phyloP scores from a whole-genome alignment of 2,888 invertebrate species.

The Spodoptera picta region DNA sequence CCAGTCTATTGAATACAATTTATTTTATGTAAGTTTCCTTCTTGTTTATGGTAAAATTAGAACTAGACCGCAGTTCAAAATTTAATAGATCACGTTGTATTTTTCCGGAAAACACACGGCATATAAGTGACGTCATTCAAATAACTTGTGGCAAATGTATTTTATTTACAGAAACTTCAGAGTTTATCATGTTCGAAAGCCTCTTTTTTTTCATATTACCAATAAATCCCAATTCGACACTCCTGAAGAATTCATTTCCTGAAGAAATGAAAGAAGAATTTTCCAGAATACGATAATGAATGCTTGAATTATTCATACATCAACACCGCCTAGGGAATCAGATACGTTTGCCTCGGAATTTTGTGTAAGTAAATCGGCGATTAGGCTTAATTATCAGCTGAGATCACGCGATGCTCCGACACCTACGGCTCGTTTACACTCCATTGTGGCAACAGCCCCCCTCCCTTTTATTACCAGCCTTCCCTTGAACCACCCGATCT shows the following conservation, averaged over 20 bases:
- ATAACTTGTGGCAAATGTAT: background rate
- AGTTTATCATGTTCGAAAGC: slow-evolving; percentile 6
- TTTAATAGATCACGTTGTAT: no score
- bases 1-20: background rate
- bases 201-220: slow-evolving; percentile 51
- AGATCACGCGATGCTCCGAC: slow-evolving; percentile 32
- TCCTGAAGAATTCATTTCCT: slow-evolving; percentile 60
- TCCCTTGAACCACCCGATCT: slow-evolving; percentile 31
- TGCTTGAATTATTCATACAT: slow-evolving; percentile 63
- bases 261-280: slow-evolving; percentile 46
- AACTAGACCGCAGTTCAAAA: no score
- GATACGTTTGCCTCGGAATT: slow-evolving; percentile 46
- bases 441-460: slow-evolving; percentile 17
- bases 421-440: slow-evolving; percentile 37
- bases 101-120: no score
- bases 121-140: background rate
- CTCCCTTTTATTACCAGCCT: slow-evolving; percentile 3
- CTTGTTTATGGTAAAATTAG: no score
- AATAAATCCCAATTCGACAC: slow-evolving; percentile 51
- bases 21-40: background rate
- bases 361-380: slow-evolving; percentile 45
- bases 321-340: slow-evolving; percentile 46
- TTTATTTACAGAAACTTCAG: slow-evolving; percentile 2
- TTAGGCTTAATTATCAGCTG: slow-evolving; percentile 50
- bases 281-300: slow-evolving; percentile 59